Base-by-base conservation (phyloP, 2,113 vertebrate species). In the Nothocercus julius region DNA sequence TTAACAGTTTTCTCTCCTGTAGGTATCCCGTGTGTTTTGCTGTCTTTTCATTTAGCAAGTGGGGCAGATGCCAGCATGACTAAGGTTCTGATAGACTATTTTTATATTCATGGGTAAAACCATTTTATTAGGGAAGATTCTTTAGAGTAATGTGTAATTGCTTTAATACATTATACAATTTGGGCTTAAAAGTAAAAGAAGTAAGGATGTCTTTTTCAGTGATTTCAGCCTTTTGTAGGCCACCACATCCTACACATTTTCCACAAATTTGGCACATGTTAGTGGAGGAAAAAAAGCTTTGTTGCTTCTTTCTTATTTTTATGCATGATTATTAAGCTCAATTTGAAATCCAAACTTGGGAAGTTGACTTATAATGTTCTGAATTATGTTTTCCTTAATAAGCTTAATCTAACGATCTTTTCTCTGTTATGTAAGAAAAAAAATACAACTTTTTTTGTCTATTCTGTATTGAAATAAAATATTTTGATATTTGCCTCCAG, bases 71-170 rank as follows among this genome's bases (percentile, higher is more conserved):
- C 67, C 49, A 93, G 54, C 54, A 85, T 87, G 93, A 61, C 16
- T 96, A 58, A 68, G 22, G 4, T 91, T 89, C 76, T 85, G 76
- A 82, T 47, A 91, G 87, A 86, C 91, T 80, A 77, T 91, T 94
- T 88, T 49, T 95, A 24, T 86, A 76, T 91, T 91, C 21, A 59
- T 75, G 84, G 14, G 59, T 92, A 92, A 89, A 73, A 68, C 53
- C 63, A n/a, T 77, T 83, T 93, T 79, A 27, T 89, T 69, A 79
- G 21, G 36, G 53, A 66, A 92, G 40, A 17, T 44, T 76, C 56
- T 81, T 92, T 78, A 61, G 82, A 68, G 80, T 78, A 94, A 89
- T 68, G 94, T 81, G 66, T 63, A 93, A 95, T 94, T 83, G 40
- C 30, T 89, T 89, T 56, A 68, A 79, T 74, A 54, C 16, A 45